A percentile compares a stretch with the other conserved stretches of the same genome.
Conservation (phyloP, 2,888 invertebrate genomes). For the Elaeidobius kamerunicus region DNA sequence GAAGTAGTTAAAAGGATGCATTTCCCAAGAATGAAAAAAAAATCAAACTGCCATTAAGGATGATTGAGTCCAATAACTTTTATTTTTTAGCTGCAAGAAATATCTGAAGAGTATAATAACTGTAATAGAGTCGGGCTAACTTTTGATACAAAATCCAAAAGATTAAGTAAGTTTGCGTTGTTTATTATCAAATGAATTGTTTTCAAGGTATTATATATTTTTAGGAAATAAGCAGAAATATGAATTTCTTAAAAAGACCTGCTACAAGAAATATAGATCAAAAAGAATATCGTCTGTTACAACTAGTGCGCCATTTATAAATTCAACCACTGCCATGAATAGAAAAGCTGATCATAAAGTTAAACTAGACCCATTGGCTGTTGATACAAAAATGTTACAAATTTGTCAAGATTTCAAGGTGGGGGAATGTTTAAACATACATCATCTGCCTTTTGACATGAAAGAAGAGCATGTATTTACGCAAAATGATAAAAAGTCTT, state of each 20-base stretch:
- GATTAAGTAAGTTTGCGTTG: constrained; percentile 39
- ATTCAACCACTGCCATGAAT: constrained; percentile 18
- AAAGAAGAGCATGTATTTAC: too few relatives aligned
- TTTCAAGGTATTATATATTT: too few relatives aligned
- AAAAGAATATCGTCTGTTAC: constrained; percentile 25
- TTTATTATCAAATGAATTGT: too few relatives aligned
- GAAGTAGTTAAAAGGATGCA: too few relatives aligned
- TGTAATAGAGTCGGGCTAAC: constrained; percentile 58
- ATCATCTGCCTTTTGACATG: too few relatives aligned
- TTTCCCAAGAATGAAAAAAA: too few relatives aligned
- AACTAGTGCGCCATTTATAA: constrained; percentile 19
- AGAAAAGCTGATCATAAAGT: constrained; percentile 2
- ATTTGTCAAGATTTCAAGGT: constrained; percentile 26
- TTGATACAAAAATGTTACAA: constrained; percentile 14
- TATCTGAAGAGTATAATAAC: constrained; percentile 70
- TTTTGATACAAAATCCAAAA: constrained; percentile 31
- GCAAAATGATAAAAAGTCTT: too few relatives aligned
- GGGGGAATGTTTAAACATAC: constrained; percentile 18
- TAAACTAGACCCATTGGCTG: constrained; percentile 25
- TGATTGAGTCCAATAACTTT: background rate
- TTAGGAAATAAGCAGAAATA: constrained; percentile 33
- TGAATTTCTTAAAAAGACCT: constrained; percentile 33
- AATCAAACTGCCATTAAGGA: too few relatives aligned
- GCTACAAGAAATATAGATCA: constrained; percentile 25
- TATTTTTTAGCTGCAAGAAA: constrained; percentile 62